phyloP scores from a whole-genome alignment of 2,113 vertebrate genomes.

The Eupsittula cactorum region DNA sequence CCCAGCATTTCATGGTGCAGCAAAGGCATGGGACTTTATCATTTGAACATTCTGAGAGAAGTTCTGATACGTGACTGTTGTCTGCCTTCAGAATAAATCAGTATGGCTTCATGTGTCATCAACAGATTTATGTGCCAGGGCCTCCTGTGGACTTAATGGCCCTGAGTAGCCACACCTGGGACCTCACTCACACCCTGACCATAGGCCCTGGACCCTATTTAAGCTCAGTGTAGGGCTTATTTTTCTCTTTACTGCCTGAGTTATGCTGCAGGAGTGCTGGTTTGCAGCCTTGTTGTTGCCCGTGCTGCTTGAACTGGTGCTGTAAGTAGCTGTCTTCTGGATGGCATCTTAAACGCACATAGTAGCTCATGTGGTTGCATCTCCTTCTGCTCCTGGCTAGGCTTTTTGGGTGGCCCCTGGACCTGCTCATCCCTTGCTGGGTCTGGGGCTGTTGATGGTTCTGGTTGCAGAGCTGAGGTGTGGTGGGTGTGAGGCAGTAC shows the following conservation, averaged over 20 bases:
- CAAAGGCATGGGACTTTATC: fast-evolving
- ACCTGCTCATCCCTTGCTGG: not conserved
- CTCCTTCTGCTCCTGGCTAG: not conserved
- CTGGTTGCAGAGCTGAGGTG: not conserved
- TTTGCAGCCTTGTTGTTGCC: fast-evolving
- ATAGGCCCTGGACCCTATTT: not conserved
- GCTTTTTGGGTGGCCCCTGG: not conserved
- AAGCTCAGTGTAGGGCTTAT: not conserved
- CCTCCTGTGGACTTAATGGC: not conserved
- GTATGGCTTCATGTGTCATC: not conserved
- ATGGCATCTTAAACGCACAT: fast-evolving
- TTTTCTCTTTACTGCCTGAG: fast-evolving
- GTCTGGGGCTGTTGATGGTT: not conserved
- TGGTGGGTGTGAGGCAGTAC: no score
- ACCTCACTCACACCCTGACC: not conserved
- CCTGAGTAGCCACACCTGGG: not conserved
- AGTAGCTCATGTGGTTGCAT: fast-evolving
- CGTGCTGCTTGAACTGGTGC: fast-evolving
- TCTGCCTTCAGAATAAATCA: not conserved
- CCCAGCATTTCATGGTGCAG: fast-evolving
- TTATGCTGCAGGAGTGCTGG: fast-evolving
- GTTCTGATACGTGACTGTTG: fast-evolving
- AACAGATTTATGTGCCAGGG: not conserved
- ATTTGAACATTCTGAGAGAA: not conserved
- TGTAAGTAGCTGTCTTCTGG: not conserved